phyloP scores from a whole-genome alignment of 2,113 vertebrate genomes.

The Okapia johnstoni region DNA sequence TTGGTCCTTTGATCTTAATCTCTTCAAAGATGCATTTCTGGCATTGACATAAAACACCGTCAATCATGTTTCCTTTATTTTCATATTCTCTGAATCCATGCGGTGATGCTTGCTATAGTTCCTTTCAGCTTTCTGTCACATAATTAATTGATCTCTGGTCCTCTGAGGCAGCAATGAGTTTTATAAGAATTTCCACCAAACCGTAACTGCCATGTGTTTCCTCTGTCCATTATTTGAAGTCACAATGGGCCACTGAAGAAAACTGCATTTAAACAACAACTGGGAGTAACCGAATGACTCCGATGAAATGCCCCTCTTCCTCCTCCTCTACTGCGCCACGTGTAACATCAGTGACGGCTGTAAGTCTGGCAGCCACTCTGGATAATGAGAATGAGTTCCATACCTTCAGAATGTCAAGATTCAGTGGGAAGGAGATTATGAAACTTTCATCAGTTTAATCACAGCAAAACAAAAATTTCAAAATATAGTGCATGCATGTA shows the following conservation, averaged over 20 bases:
- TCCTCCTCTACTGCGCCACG: neutral
- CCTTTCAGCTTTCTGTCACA: neutral
- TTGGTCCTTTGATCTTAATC: neutral
- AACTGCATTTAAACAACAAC: neutral
- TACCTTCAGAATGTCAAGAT: neutral
- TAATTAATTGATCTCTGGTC: neutral
- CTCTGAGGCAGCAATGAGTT: neutral
- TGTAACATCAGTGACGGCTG: neutral
- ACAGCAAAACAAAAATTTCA: neutral
- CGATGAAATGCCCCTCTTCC: neutral
- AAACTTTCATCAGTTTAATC: neutral
- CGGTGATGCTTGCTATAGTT: neutral
- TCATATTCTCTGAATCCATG: neutral
- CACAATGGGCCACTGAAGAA: neutral
- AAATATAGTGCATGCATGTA: neutral
- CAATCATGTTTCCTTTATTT: neutral
- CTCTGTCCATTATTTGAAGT: neutral
- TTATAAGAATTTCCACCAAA: neutral
- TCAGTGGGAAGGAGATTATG: neutral
- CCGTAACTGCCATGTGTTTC: neutral
- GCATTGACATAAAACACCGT: neutral
- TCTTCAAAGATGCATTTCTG: neutral
- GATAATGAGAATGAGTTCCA: neutral
- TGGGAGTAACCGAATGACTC: neutral
- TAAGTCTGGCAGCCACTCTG: neutral